A percentile compares a stretch with the other conserved stretches of the same genome.
Conservation (phyloP, 2,797 vertebrate genomes). For the Pempheris klunzingeri region DNA sequence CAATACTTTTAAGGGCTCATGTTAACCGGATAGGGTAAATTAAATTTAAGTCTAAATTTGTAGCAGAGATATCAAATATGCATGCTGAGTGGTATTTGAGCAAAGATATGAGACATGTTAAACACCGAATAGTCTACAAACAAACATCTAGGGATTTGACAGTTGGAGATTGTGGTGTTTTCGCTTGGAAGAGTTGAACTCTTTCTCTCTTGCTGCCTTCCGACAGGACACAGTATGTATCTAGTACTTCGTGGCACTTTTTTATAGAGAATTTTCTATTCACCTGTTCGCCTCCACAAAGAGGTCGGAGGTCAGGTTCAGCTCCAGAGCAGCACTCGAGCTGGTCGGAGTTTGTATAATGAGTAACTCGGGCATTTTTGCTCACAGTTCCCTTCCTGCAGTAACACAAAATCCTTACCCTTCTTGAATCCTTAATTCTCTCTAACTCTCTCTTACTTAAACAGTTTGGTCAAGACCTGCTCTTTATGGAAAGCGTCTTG, state of each 20-base stretch:
- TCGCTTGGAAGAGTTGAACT: background rate
- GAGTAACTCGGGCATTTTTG: background rate
- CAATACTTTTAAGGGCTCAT: background rate
- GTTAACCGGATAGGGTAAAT: constrained; percentile 41
- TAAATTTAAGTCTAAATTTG: constrained; percentile 16
- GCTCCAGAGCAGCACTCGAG: background rate
- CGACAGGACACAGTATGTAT: background rate
- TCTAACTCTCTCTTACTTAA: no score
- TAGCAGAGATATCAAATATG: background rate
- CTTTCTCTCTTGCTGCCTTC: background rate
- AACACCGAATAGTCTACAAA: background rate
- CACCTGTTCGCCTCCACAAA: background rate
- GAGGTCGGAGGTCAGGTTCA: constrained; percentile 26
- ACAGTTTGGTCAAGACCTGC: no score
- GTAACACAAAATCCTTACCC: background rate
- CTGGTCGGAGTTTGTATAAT: background rate
- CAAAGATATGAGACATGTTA: background rate
- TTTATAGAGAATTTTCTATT: background rate
- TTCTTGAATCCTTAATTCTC: no score
- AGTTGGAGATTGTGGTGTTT: background rate
- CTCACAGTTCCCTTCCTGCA: background rate
- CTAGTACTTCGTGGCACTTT: background rate
- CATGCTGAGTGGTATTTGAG: background rate
- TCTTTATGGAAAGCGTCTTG: no score
- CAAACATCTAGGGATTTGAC: background rate